phyloP scores from a whole-genome alignment of 2,888 invertebrate genomes.

The Nudaria mundana region DNA sequence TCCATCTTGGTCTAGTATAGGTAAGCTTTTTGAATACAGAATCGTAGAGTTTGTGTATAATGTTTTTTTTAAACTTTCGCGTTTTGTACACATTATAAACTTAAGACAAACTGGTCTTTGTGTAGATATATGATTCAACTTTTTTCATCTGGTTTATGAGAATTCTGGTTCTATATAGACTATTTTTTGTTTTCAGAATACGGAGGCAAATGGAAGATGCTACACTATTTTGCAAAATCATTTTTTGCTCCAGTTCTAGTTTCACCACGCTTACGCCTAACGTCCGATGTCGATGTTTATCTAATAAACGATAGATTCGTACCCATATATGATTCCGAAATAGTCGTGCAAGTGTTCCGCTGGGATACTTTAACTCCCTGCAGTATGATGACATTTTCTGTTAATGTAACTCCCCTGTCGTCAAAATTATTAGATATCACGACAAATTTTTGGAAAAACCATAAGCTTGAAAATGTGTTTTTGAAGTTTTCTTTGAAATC shows the following conservation, averaged over 20 bases:
- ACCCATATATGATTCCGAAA: conserved; percentile 61
- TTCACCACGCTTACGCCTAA: conserved; percentile 76
- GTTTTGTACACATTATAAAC: too few relatives aligned
- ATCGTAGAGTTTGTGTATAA: too few relatives aligned
- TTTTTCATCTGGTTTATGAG: too few relatives aligned
- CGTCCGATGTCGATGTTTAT: conserved; percentile 80
- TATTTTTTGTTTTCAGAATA: conserved; percentile 79
- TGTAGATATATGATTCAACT: too few relatives aligned
- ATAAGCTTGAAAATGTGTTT: conserved; percentile 51
- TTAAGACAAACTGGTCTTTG: too few relatives aligned
- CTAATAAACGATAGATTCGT: conserved; percentile 84
- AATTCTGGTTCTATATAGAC: too few relatives aligned
- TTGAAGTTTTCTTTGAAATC: conserved; percentile 77
- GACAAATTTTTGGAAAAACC: conserved; percentile 42
- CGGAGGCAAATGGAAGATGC: conserved; percentile 90
- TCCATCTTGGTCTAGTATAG: conserved; percentile 97
- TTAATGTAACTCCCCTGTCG: conserved; percentile 43
- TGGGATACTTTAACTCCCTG: conserved; percentile 77
- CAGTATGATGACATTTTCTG: conserved; percentile 43
- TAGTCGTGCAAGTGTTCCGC: conserved; percentile 81
- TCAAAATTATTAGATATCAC: conserved; percentile 49
- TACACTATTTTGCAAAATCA: conserved; percentile 93
- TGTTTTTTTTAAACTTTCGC: too few relatives aligned
- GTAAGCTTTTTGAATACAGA: conserved; percentile 51
- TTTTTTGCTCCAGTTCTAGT: conserved; percentile 92